A percentile compares a stretch with the other conserved stretches of the same genome.
These are phyloP conservation scores for Coenonympha glycerion DNA, from an alignment of 2,888 invertebrate species.

Conservation along the genomic window DNA sequence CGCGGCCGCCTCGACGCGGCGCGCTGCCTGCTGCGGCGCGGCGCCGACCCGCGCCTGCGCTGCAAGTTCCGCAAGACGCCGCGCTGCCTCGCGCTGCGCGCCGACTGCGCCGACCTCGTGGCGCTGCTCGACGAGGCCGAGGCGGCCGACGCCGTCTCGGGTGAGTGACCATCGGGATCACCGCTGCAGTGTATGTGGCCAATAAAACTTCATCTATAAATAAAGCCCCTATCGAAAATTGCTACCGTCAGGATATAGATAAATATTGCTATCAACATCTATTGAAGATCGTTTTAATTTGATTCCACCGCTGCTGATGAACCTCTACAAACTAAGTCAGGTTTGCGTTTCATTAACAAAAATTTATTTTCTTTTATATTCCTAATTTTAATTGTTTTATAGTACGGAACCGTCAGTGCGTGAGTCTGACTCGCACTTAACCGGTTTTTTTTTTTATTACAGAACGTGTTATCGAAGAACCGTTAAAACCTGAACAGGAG, in stretches of 20 bases:
- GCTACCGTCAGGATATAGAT: too few relatives aligned
- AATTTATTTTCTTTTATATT: too few relatives aligned
- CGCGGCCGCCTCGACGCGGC: slow-evolving; percentile 80
- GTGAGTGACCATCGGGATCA: background rate
- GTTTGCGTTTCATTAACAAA: too few relatives aligned
- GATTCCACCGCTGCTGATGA: too few relatives aligned
- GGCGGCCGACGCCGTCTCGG: background rate
- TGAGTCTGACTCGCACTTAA: background rate
- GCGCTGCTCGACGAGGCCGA: slow-evolving; percentile 34
- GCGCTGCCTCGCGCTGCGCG: slow-evolving; percentile 37
- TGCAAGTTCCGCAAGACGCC: slow-evolving; percentile 59
- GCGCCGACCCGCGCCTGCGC: slow-evolving; percentile 79
- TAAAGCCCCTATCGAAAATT: too few relatives aligned
- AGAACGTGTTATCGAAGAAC: slow-evolving; percentile 14
- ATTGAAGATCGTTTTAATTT: too few relatives aligned
- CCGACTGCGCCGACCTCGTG: slow-evolving; percentile 26
- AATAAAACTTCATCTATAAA: too few relatives aligned
- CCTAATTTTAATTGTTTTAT: background rate
- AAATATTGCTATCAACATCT: too few relatives aligned
- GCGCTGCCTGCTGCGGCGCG: slow-evolving; percentile 80
- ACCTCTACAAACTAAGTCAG: too few relatives aligned
- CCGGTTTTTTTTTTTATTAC: slow-evolving; percentile 10
- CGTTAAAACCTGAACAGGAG: slow-evolving; percentile 19
- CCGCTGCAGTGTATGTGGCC: too few relatives aligned
- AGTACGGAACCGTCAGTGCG: background rate